Percentiles rank a stretch among this genome's conserved stretches.
These are phyloP conservation scores for Gisinianus flammeolus DNA, from an alignment of 2,888 invertebrate genomes.

Conservation along the genomic window DNA sequence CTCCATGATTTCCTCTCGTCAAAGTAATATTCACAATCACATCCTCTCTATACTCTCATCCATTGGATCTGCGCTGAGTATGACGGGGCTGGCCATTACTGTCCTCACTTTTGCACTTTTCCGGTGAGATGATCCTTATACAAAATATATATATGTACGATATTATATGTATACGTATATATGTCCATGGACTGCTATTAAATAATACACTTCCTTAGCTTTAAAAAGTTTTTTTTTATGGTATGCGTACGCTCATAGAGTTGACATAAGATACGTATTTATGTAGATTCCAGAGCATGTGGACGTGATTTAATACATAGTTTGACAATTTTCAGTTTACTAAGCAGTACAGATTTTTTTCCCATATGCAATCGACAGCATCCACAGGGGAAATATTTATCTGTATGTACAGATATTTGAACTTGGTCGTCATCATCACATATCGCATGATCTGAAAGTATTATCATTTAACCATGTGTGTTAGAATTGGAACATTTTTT, in stretches of 20 bases:
- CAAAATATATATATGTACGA: conserved; percentile 26
- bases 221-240: neutral
- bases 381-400: too few relatives aligned
- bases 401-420: neutral
- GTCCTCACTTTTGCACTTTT: conserved; percentile 64
- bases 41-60: conserved; percentile 63
- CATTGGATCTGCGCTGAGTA: conserved; percentile 63
- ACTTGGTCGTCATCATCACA: too few relatives aligned
- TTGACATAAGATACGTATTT: too few relatives aligned
- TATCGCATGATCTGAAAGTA: neutral
- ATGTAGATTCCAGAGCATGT: neutral
- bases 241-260: neutral
- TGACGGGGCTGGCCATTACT: conserved; percentile 63
- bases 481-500: too few relatives aligned
- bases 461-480: neutral
- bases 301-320: neutral
- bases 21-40: conserved; percentile 60
- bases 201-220: neutral
- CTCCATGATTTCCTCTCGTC: neutral
- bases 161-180: neutral
- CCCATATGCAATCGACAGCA: neutral
- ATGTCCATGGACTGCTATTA: neutral
- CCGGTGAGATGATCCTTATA: conserved; percentile 60
- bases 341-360: neutral
- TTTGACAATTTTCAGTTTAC: neutral